These are phyloP conservation scores for Sphaerodactylus townsendi DNA, from an alignment of 2,113 vertebrate genomes.

Conservation along the genomic window DNA sequence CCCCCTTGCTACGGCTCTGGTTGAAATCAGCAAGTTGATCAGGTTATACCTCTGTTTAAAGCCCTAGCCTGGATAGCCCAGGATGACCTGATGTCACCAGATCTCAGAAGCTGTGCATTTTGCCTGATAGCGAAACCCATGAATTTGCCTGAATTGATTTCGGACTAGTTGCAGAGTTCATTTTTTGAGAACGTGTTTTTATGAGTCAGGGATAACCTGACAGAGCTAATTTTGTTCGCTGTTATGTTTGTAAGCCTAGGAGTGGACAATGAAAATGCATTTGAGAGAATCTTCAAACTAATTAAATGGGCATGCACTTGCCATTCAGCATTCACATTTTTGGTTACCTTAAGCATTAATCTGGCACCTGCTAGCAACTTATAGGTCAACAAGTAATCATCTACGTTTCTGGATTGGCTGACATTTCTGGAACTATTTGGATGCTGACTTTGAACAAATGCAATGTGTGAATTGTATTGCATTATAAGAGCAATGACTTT, in stretches of 20 bases:
- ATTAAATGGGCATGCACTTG: conserved; percentile 57
- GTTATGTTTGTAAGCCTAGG: neutral
- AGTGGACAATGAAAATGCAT: neutral
- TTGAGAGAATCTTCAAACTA: conserved; percentile 28
- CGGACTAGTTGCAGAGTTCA: neutral
- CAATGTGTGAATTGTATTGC: conserved; percentile 31
- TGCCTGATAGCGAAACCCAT: neutral
- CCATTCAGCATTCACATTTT: conserved; percentile 52
- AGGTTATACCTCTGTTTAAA: no score
- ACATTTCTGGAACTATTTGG: conserved; percentile 58
- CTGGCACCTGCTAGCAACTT: conserved; percentile 56
- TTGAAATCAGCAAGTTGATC: no score
- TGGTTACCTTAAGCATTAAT: conserved; percentile 51
- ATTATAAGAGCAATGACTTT: conserved; percentile 18
- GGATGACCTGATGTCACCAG: no score
- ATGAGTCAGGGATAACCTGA: neutral
- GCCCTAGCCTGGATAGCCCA: no score
- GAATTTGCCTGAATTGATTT: neutral
- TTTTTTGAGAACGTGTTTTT: no score
- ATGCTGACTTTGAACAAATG: conserved; percentile 32
- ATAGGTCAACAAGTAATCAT: conserved; percentile 61
- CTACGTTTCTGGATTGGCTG: conserved; percentile 33
- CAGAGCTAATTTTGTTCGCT: conserved; percentile 9
- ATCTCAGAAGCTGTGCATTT: neutral
- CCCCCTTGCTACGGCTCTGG: no score